Percentiles rank a stretch among this genome's conserved stretches.
These are phyloP conservation scores for Mus minutoides DNA, from an alignment of 2,797 vertebrate species.

Conservation along the genomic window DNA sequence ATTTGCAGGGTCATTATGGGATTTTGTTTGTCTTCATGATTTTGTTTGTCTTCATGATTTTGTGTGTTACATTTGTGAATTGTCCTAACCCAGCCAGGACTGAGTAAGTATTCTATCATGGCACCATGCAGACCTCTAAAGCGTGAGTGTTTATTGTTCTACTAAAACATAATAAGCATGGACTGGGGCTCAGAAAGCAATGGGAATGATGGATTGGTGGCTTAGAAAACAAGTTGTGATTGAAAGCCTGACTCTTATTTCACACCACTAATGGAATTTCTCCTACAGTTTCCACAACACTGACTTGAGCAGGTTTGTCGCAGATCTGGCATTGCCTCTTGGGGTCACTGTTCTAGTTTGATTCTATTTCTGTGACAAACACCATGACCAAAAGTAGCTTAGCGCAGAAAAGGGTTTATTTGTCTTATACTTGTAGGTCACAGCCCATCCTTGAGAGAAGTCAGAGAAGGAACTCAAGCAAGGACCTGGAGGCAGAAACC, in stretches of 20 bases:
- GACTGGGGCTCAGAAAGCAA: neutral
- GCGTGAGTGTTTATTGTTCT: neutral
- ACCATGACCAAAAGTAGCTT: neutral
- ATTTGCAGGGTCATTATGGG: neutral
- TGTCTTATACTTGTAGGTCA: neutral
- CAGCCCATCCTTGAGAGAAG: neutral
- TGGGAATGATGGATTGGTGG: neutral
- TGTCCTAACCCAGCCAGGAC: neutral
- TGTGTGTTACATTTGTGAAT: neutral
- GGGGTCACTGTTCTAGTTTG: neutral
- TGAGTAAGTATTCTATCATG: neutral
- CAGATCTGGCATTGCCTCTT: neutral
- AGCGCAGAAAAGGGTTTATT: neutral
- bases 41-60: neutral
- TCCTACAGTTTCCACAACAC: neutral
- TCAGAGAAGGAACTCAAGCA: neutral
- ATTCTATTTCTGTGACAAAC: conserved; percentile 1
- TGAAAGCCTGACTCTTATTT: neutral
- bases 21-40: neutral
- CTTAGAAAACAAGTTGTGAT: neutral
- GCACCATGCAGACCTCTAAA: too few relatives aligned
- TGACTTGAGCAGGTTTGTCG: neutral
- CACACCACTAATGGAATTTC: neutral
- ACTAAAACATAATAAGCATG: neutral
- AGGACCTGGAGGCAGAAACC: neutral